phyloP scores from a whole-genome alignment of 2,888 invertebrate species.

The Cephus spinipes region DNA sequence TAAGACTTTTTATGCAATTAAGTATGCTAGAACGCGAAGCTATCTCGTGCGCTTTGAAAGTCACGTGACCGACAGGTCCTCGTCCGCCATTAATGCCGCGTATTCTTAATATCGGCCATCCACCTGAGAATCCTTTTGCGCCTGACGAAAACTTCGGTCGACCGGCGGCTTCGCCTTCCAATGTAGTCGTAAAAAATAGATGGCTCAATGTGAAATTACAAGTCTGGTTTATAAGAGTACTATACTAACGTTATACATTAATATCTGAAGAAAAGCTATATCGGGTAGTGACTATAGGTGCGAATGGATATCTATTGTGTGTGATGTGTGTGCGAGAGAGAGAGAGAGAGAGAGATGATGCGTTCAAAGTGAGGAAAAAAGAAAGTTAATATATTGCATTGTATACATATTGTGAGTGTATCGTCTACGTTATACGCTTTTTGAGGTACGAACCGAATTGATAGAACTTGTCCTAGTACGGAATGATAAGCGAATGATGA shows the following conservation, averaged over 20 bases:
- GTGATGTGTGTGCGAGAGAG: constrained; percentile 23
- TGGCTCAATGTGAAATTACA: constrained; percentile 58
- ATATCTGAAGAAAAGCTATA: constrained; percentile 23
- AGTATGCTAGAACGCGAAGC: too few relatives aligned
- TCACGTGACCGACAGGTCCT: too few relatives aligned
- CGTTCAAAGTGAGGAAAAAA: constrained; percentile 6
- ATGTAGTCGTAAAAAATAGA: constrained; percentile 46
- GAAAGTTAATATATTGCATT: constrained; percentile 9
- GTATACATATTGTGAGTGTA: background rate
- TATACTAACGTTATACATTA: constrained; percentile 32
- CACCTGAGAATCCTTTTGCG: too few relatives aligned
- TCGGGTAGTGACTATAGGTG: constrained; percentile 27
- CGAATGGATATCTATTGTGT: constrained; percentile 28
- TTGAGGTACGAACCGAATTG: constrained; percentile 13
- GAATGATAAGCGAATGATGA: too few relatives aligned
- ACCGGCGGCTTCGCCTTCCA: constrained; percentile 44
- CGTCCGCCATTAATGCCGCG: too few relatives aligned
- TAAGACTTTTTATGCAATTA: too few relatives aligned
- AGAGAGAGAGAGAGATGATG: constrained; percentile 7
- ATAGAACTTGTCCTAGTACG: constrained; percentile 6
- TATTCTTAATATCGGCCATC: too few relatives aligned
- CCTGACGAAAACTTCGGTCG: constrained; percentile 22
- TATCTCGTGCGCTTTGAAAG: too few relatives aligned
- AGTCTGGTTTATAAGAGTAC: constrained; percentile 54
- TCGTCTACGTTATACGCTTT: constrained; percentile 11